A percentile compares a stretch with the other conserved stretches of the same genome.
Conservation (phyloP, 2,888 invertebrate genomes). For the Serrognathus titanus region DNA sequence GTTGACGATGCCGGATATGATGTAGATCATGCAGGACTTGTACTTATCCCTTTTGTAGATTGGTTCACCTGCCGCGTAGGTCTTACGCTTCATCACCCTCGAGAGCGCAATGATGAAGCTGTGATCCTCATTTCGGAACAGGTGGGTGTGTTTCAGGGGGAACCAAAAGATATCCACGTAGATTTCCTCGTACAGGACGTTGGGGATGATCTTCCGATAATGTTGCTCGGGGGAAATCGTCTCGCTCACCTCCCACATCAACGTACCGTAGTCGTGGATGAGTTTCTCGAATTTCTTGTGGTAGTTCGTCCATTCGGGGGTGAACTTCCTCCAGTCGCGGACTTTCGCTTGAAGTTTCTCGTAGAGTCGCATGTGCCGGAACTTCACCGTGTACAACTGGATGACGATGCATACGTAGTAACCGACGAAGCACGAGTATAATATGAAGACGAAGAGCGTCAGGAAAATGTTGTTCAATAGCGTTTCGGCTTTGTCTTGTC, state of each 20-base stretch:
- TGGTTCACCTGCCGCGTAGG: constrained; percentile 26
- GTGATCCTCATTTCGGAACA: constrained; percentile 26
- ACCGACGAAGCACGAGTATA: constrained; percentile 4
- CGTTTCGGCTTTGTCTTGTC: background rate
- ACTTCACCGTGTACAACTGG: constrained; percentile 8
- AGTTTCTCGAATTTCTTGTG: constrained; percentile 9
- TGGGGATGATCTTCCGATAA: constrained; percentile 19
- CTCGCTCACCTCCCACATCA: constrained; percentile 6
- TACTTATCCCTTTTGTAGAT: constrained; percentile 22
- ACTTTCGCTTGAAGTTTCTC: constrained; percentile 2
- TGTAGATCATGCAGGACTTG: constrained; percentile 28
- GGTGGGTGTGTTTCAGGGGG: constrained; percentile 27
- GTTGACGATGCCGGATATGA: constrained; percentile 27
- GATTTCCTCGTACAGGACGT: constrained; percentile 21
- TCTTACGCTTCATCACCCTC: constrained; percentile 21
- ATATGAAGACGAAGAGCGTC: constrained; percentile 2
- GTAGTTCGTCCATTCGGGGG: constrained; percentile 8
- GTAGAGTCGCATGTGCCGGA: constrained; percentile 6
- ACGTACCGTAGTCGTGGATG: constrained; percentile 2
- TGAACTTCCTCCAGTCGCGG: constrained; percentile 4
- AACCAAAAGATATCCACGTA: constrained; percentile 26
- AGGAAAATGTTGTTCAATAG: constrained; percentile 1
- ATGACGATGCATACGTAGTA: constrained; percentile 12
- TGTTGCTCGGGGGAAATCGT: constrained; percentile 2
- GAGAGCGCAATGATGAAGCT: constrained; percentile 23